A percentile compares a stretch with the other conserved stretches of the same genome.
Conservation (phyloP, 2,888 invertebrate species). For the Drosophila parthenogenetica region DNA sequence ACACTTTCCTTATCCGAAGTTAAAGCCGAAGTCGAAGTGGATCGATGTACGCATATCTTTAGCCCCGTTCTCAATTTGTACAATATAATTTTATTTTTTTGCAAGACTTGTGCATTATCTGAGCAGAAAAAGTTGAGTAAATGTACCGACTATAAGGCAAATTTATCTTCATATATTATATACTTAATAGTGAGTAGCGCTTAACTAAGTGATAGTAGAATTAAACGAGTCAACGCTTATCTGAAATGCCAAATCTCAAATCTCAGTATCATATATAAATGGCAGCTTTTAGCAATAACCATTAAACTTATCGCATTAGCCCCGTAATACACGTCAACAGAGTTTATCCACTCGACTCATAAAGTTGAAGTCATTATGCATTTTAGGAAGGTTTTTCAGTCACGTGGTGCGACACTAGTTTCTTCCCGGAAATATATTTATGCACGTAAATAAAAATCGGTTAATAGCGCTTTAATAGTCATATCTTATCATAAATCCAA, state of each 20-base stretch:
- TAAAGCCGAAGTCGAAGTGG: conserved; percentile 27
- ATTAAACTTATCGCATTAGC: conserved; percentile 14
- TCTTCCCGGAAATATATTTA: conserved; percentile 28
- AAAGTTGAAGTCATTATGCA: conserved; percentile 3
- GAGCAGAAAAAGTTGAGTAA: conserved; percentile 19
- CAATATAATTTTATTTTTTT: conserved; percentile 11
- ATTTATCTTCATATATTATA: conserved; percentile 8
- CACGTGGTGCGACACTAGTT: conserved; percentile 15
- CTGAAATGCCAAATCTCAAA: conserved; percentile 8
- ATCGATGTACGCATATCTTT: conserved; percentile 44
- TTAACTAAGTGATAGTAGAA: conserved; percentile 17
- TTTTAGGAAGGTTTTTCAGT: not conserved
- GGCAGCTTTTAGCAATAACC: conserved; percentile 20
- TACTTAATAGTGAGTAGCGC: conserved; percentile 4
- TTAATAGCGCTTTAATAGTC: conserved; percentile 34
- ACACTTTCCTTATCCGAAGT: conserved; percentile 28
- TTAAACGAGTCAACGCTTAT: conserved; percentile 28
- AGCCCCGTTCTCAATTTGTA: conserved; percentile 47
- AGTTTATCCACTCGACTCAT: conserved; percentile 33
- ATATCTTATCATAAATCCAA: conserved; percentile 30
- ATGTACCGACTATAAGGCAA: conserved; percentile 11
- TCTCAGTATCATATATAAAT: conserved; percentile 25
- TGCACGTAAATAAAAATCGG: conserved; percentile 27
- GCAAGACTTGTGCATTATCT: conserved; percentile 39
- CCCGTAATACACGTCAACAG: conserved; percentile 9